These are phyloP conservation scores for Bugula neritina DNA, from an alignment of 2,888 invertebrate species.

Conservation along the genomic window DNA sequence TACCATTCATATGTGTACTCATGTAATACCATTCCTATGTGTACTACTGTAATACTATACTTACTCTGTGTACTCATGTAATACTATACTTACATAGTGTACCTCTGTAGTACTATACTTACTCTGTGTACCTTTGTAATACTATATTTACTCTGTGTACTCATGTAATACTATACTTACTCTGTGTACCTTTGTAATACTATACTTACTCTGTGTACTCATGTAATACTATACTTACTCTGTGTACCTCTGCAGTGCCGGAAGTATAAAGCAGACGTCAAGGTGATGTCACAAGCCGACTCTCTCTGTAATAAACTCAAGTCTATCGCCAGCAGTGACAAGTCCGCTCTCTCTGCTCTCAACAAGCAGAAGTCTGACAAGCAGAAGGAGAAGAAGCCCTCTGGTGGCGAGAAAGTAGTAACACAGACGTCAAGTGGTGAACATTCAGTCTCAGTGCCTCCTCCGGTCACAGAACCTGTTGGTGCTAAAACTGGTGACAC, in stretches of 20 bases:
- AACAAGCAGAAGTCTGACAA: constrained; percentile 9
- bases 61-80: neutral
- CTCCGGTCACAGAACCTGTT: too few species aligned
- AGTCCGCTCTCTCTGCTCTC: constrained; percentile 1
- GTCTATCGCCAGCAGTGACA: constrained; percentile 33
- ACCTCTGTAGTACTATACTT: neutral
- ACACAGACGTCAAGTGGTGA: too few species aligned
- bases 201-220: neutral
- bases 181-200: too few species aligned
- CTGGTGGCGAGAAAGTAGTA: neutral
- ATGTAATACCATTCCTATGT: neutral
- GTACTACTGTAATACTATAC: constrained; percentile 5
- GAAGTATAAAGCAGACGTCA: constrained; percentile 49
- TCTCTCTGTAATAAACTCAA: constrained; percentile 53
- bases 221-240: neutral
- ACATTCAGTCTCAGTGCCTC: neutral
- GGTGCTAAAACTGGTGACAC: too few species aligned
- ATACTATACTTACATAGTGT: neutral
- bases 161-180: constrained; percentile 1
- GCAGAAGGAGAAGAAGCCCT: neutral
- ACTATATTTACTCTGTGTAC: too few species aligned
- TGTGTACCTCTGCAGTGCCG: constrained; percentile 40
- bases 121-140: constrained; percentile 34
- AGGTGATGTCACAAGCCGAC: constrained; percentile 51
- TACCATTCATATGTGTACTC: neutral